These are phyloP conservation scores for Scaptomyza cyrtandrae DNA, from an alignment of 2,888 invertebrate species.

Conservation along the genomic window DNA sequence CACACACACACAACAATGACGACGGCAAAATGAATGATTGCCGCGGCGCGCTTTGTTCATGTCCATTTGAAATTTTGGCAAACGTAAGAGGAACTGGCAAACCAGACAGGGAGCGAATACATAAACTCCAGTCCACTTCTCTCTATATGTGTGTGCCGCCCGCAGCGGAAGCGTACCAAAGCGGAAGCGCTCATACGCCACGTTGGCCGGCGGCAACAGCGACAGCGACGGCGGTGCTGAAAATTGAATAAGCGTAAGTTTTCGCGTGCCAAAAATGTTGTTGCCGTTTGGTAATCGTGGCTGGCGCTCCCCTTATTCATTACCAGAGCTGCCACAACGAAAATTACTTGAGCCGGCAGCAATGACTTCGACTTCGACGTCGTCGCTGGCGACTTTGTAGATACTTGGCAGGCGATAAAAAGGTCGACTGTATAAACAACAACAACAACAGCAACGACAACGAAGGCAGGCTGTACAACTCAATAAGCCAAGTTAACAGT, in stretches of 20 bases:
- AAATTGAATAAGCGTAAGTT: constrained; percentile 80
- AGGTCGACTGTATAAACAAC: constrained; percentile 57
- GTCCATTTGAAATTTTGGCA: constrained; percentile 62
- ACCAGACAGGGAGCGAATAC: constrained; percentile 50
- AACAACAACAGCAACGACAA: constrained; percentile 22
- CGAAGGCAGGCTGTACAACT: constrained; percentile 60
- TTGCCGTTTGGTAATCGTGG: constrained; percentile 15
- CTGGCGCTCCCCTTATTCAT: constrained; percentile 69
- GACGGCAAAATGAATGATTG: constrained; percentile 76
- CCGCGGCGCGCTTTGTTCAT: constrained; percentile 74
- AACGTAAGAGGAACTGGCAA: constrained; percentile 19
- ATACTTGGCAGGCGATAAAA: constrained; percentile 76
- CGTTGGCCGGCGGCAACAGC: constrained; percentile 55
- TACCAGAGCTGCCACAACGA: constrained; percentile 67
- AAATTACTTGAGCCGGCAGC: constrained; percentile 64
- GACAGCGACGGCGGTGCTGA: constrained; percentile 45
- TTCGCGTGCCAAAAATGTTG: constrained; percentile 75
- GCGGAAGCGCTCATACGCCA: constrained; percentile 77
- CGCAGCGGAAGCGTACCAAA: constrained; percentile 67
- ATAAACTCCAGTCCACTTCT: not conserved
- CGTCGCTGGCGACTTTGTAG: constrained; percentile 66
- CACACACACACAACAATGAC: constrained; percentile 62
- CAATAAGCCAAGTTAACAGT: constrained; percentile 79
- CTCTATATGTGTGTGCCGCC: constrained; percentile 2
- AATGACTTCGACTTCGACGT: constrained; percentile 30